Evolutionary conservation across 2,113 vertebrate species (phyloP), one percentile per base, ranked within the genome.

Genomic region (Periophthalmodon schlosseri): DNA sequence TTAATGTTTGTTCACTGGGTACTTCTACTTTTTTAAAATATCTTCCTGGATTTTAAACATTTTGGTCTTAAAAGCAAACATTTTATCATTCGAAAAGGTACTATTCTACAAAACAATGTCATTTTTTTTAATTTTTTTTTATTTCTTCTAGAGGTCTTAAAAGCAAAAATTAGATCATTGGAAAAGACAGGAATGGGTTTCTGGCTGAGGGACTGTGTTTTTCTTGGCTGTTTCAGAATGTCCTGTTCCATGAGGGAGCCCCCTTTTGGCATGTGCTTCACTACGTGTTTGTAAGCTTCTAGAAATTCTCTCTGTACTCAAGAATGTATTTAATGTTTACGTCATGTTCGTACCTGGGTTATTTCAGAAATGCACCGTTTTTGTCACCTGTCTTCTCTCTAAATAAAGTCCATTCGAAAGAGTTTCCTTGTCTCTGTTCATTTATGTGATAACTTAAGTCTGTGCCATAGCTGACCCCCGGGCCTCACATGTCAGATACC

Each of bases 181-280:
- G 84, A 85, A 86, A 87, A 89, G 74, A 86, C 66, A 80, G 80
- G 87, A 89, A 87, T 89, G 77, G 79, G 79, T 83, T 76, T 39
- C 85, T 91, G 87, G 82, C 84, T 82, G 72, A 33, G 66, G 78
- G 73, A 86, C 79, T 88, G 68, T 84, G 79, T 90, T 92, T 90
- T 93, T 86, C 82, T 92, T 88, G 89, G 83, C 86, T 72, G 80
- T 83, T 90, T 88, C 86, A 87, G 84, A 78, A 92, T 86, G 84
- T 91, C 91, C 88, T 90, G 91, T 92, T 88, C 91, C 87, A 88
- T 86, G 86, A 90, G 88, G 86, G 90, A 89, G 85, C 77, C 87
- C 87, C 84, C 80, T 84, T 88, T 91, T 84, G 86, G 86, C 76
- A 73, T 74, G 74, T 72, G 68, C 81, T 63, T 81, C 76, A 54